Evolutionary conservation across 1,140 invertebrate species (phyloP), one percentile per base, ranked within the genome.

Genomic region (Aphis craccivora): DNA sequence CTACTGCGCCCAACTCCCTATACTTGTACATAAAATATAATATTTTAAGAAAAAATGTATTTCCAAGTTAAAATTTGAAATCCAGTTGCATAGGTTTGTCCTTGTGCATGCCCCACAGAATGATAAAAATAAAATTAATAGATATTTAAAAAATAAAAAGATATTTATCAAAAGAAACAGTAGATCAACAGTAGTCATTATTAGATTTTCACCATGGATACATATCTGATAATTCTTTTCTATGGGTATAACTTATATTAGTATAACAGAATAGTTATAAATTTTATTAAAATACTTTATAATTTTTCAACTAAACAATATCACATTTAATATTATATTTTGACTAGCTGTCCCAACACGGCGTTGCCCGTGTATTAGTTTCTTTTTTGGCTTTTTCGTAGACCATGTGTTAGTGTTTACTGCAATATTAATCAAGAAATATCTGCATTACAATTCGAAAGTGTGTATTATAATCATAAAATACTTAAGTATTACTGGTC

Each of bases 1-100:
- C 90, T 1, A n/a, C 88, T 25, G 11, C 3, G 0, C 35, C 51
- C 9, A 55, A 5, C 20, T 20, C 14, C 35, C 0, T 40, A 14
- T 90, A 90, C 11, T 90, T 90, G 37, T 90, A 11, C 88, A 90
- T 90, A 30, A 37, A 53, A 84, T 76, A 76, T 76, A n/a, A 76
- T 76, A 76, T 30, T 55, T 25, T n/a, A n/a, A 76, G 14, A 76
- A n/a, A 67, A 67, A n/a, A 76, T 76, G 60, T n/a, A n/a, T n/a
- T 76, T 76, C 4, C 6, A n/a, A 76, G 60, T 76, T 76, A n/a
- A 76, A 35, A n/a, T 5, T 67, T 67, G 11, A 67, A 67, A n/a
- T 76, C 11, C 30, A n/a, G 60, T n/a, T 76, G 60, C n/a, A 67
- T 60, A 60, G 9, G 55, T n/a, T 67, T 67, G 60, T 30, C 30